Evolutionary conservation across 2,113 vertebrate genomes (phyloP).

Genomic region (Otolemur garnettii): DNA sequence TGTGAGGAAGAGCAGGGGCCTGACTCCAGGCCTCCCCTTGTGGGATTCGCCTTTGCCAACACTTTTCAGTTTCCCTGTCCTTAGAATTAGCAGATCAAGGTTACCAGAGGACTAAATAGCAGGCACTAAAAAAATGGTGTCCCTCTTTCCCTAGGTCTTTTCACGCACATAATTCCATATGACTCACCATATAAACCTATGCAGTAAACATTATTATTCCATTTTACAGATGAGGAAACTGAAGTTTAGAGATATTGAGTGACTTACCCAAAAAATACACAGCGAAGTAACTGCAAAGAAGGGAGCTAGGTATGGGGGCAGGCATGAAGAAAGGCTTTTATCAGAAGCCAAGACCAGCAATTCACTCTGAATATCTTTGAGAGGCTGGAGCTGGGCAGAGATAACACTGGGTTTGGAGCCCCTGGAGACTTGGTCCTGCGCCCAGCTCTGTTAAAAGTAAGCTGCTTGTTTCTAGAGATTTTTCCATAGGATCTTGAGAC

Average conservation of each 20-base stretch:
- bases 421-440: neutral
- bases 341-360: neutral
- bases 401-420: neutral
- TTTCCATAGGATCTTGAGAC: neutral
- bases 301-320: neutral
- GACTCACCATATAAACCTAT: neutral
- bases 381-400: neutral
- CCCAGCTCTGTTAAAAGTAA: neutral
- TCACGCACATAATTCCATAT: fast-evolving
- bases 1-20: too few relatives aligned
- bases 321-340: too few relatives aligned
- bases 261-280: neutral
- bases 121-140: neutral
- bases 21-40: fast-evolving
- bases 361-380: neutral
- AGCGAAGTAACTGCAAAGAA: neutral
- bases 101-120: neutral
- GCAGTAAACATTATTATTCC: neutral
- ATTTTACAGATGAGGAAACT: neutral
- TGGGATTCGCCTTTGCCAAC: neutral
- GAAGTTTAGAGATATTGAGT: neutral
- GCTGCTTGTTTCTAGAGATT: neutral
- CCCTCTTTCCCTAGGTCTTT: neutral
- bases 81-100: fast-evolving
- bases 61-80: fast-evolving